Conservation (phyloP, 1,140 invertebrate genomes). For the Trigoniulus corallinus region DNA sequence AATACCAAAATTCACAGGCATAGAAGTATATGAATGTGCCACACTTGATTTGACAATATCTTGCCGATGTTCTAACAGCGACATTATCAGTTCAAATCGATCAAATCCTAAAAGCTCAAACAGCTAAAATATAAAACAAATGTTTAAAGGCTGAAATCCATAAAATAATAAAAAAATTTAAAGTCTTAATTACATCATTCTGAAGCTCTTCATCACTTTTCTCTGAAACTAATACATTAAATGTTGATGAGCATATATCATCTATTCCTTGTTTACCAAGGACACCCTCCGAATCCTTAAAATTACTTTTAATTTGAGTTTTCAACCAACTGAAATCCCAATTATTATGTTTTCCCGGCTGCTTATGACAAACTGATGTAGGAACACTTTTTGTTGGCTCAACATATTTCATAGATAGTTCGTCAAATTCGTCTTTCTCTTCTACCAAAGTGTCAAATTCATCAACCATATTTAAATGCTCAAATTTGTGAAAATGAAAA, state of each 20-base stretch:
- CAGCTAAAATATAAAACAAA: slow-evolving; percentile 29
- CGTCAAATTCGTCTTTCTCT: not conserved
- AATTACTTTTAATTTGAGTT: no score
- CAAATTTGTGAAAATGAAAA: not conserved
- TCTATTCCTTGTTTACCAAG: slow-evolving; percentile 8
- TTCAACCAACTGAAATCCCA: no score
- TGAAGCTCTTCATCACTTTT: slow-evolving; percentile 49
- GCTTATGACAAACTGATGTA: not conserved
- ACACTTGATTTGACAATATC: not conserved
- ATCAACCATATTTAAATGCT: not conserved
- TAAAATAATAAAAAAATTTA: slow-evolving; percentile 4
- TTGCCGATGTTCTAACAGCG: slow-evolving; percentile 26
- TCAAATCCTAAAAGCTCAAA: slow-evolving; percentile 78
- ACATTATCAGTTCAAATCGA: slow-evolving; percentile 64
- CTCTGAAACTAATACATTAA: slow-evolving; percentile 20
- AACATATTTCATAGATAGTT: not conserved
- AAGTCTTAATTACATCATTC: slow-evolving; percentile 39
- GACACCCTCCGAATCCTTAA: no score
- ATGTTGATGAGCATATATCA: slow-evolving; percentile 21
- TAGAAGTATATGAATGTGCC: not conserved
- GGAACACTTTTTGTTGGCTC: slow-evolving; percentile 6
- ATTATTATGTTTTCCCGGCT: no score
- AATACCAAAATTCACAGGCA: not conserved
- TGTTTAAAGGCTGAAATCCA: slow-evolving; percentile 1
- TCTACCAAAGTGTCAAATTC: not conserved